Conservation (phyloP, 37 sponge, comb jelly and placozoan species). For the Beroe forskalii region DNA sequence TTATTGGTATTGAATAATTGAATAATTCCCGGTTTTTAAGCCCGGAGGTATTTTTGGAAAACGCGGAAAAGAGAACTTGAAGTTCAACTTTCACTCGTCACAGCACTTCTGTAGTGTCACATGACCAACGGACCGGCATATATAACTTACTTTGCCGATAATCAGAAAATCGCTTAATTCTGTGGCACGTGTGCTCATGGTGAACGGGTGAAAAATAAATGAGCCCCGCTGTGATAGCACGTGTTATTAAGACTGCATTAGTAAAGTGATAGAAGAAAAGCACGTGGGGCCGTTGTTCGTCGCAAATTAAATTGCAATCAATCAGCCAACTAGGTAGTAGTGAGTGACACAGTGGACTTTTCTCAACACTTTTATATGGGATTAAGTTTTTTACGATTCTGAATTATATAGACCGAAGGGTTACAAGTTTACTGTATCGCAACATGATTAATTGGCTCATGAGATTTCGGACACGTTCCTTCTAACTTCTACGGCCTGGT, state of each 20-base stretch:
- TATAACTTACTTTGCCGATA: no score
- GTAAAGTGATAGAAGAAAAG: constrained; percentile 39
- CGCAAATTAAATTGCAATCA: constrained; percentile 58
- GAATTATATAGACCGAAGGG: neutral
- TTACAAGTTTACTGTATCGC: neutral
- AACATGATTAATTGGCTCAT: neutral
- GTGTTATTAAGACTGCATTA: constrained; percentile 31
- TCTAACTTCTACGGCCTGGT: no score
- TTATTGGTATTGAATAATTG: neutral
- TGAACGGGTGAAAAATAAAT: constrained; percentile 34
- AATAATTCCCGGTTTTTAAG: neutral
- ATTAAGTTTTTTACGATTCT: neutral
- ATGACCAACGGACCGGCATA: no score
- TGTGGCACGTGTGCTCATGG: constrained; percentile 23
- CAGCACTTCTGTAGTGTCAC: neutral
- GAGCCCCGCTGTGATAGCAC: neutral
- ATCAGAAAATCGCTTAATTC: constrained; percentile 52
- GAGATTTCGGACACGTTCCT: no score
- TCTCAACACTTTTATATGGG: no score
- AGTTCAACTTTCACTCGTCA: neutral
- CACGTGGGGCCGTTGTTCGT: constrained; percentile 16
- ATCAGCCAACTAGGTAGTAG: neutral
- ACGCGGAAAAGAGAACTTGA: no score
- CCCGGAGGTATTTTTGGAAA: neutral
- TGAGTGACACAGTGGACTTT: no score